Percentiles rank a stretch among this genome's conserved stretches.
These are phyloP conservation scores for Flexamia atlantica DNA, from an alignment of 2,888 invertebrate species.

Conservation along the genomic window DNA sequence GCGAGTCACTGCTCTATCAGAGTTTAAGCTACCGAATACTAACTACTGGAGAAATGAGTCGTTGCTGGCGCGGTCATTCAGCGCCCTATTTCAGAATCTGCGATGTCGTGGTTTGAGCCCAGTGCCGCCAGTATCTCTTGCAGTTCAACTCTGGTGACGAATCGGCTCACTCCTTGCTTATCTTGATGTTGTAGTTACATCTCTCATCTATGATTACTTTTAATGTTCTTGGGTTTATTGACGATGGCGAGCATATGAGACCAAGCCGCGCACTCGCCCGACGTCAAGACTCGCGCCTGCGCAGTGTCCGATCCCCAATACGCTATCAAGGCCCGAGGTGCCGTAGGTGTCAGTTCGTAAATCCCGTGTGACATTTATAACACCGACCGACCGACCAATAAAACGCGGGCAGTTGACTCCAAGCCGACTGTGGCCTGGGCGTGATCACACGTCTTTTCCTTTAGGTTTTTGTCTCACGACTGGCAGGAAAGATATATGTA, in stretches of 20 bases:
- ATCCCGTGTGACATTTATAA: conserved; percentile 30
- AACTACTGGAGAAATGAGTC: no score
- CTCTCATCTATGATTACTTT: no score
- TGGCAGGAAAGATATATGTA: neutral
- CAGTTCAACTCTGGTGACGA: no score
- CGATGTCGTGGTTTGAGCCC: no score
- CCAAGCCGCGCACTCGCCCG: neutral
- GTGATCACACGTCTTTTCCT: neutral
- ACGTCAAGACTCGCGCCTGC: neutral
- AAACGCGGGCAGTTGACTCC: conserved; percentile 27
- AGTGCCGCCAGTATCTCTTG: no score
- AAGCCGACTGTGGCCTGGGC: neutral
- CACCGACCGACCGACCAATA: conserved; percentile 17
- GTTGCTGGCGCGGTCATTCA: no score
- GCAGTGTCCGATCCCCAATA: neutral
- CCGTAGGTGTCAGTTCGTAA: conserved; percentile 38
- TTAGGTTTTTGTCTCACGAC: conserved; percentile 5
- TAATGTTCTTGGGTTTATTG: no score
- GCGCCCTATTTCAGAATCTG: no score
- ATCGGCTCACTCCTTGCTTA: no score
- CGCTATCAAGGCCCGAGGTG: neutral
- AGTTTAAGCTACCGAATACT: no score
- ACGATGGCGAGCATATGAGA: neutral
- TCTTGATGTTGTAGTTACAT: no score
- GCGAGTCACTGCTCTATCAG: no score